Percentiles rank a stretch among this genome's conserved stretches.
Conservation (phyloP, 2,113 vertebrate genomes). For the Cercocebus atys region DNA sequence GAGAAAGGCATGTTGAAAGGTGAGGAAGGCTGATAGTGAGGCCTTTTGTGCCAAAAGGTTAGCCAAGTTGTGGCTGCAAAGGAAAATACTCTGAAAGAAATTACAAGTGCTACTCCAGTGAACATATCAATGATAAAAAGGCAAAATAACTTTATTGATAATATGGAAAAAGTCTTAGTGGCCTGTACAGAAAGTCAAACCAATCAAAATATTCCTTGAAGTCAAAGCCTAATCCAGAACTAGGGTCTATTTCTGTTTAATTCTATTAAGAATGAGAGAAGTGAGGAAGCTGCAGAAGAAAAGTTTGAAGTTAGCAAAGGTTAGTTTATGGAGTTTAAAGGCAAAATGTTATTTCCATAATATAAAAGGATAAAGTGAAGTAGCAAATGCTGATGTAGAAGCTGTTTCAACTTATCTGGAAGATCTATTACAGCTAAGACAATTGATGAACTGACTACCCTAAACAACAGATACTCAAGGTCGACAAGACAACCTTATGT, state of each 20-base stretch:
- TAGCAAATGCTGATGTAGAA: background rate
- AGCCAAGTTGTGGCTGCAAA: background rate
- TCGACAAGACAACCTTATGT: background rate
- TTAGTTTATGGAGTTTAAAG: background rate
- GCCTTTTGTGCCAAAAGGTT: background rate
- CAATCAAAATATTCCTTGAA: background rate
- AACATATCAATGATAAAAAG: background rate
- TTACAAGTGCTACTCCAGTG: background rate
- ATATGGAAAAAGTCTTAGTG: background rate
- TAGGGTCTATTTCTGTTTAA: background rate
- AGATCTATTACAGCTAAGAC: background rate
- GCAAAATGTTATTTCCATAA: background rate
- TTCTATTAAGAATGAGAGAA: background rate
- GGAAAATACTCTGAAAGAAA: background rate
- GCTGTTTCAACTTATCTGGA: background rate
- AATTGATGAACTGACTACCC: background rate
- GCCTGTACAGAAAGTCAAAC: background rate
- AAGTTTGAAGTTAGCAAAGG: background rate
- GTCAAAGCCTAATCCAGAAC: background rate
- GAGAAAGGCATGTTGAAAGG: background rate
- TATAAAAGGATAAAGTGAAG: background rate
- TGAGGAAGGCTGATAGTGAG: background rate
- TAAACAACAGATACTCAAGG: background rate
- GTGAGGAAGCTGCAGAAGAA: background rate
- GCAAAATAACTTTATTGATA: background rate